Conservation (phyloP, 2,888 invertebrate species). For the Noctua fimbriata region DNA sequence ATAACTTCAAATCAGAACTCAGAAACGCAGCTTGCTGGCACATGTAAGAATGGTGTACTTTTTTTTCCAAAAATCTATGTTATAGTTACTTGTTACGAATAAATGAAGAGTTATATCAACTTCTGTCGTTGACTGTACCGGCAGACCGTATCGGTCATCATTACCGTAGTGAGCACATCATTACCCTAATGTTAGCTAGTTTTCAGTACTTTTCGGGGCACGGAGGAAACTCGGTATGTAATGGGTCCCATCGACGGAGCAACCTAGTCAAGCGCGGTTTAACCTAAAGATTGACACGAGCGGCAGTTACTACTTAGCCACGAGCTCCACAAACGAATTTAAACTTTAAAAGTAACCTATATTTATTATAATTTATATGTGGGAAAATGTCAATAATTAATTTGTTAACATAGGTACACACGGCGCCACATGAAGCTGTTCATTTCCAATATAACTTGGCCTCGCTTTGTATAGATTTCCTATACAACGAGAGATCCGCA, state of each 20-base stretch:
- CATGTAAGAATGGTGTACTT: background rate
- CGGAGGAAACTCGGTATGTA: background rate
- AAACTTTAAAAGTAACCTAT: background rate
- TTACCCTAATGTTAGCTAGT: constrained; percentile 47
- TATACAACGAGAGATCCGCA: too few relatives aligned
- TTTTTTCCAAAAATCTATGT: background rate
- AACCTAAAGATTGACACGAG: background rate
- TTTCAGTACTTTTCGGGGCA: constrained; percentile 18
- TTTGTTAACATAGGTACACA: background rate
- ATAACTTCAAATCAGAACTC: too few relatives aligned
- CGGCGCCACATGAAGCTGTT: too few relatives aligned
- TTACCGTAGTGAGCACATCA: constrained; percentile 49
- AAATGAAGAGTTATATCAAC: background rate
- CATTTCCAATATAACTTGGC: too few relatives aligned
- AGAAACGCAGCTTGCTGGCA: too few relatives aligned
- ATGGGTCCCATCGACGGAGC: background rate
- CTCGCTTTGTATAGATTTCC: too few relatives aligned
- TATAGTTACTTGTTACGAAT: background rate
- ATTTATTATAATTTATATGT: background rate
- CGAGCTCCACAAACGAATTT: background rate
- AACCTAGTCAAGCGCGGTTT: background rate
- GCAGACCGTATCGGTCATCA: constrained; percentile 50
- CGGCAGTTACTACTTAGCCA: background rate
- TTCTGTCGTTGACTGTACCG: constrained; percentile 11
- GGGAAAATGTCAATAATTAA: background rate